These are phyloP conservation scores for Halotydeus destructor DNA, from an alignment of 1,140 invertebrate species.

Conservation along the genomic window DNA sequence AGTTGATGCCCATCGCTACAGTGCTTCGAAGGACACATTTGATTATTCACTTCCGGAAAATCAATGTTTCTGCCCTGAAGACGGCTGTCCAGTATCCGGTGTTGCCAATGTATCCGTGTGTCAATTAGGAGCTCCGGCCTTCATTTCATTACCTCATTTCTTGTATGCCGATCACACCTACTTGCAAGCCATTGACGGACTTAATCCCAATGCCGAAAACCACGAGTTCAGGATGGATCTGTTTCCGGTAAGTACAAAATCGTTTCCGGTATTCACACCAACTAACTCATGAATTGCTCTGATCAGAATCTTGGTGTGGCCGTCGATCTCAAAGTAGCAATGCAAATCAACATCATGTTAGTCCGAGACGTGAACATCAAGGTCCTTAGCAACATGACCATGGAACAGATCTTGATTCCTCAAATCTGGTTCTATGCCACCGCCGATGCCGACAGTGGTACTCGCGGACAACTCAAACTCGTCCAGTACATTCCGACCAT, in stretches of 20 bases:
- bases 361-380: neutral
- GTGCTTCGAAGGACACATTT: neutral
- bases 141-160: conserved; percentile 52
- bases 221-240: conserved; percentile 62
- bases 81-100: conserved; percentile 13
- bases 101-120: conserved; percentile 9
- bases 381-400: neutral
- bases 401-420: neutral
- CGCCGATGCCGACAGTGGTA: too few relatives aligned
- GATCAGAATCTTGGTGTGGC: conserved; percentile 10
- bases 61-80: conserved; percentile 9
- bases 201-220: conserved; percentile 43
- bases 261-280: neutral
- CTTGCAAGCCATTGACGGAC: conserved; percentile 48
- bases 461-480: too few relatives aligned
- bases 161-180: conserved; percentile 57
- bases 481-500: too few relatives aligned
- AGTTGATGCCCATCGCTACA: conserved; percentile 7
- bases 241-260: neutral
- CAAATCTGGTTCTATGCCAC: conserved; percentile 4
- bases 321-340: conserved; percentile 11
- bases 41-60: conserved; percentile 11
- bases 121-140: conserved; percentile 8
- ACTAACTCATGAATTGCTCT: too few relatives aligned
- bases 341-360: conserved; percentile 15